phyloP scores from a whole-genome alignment of 2,888 invertebrate genomes.

The Pammene fasciana region DNA sequence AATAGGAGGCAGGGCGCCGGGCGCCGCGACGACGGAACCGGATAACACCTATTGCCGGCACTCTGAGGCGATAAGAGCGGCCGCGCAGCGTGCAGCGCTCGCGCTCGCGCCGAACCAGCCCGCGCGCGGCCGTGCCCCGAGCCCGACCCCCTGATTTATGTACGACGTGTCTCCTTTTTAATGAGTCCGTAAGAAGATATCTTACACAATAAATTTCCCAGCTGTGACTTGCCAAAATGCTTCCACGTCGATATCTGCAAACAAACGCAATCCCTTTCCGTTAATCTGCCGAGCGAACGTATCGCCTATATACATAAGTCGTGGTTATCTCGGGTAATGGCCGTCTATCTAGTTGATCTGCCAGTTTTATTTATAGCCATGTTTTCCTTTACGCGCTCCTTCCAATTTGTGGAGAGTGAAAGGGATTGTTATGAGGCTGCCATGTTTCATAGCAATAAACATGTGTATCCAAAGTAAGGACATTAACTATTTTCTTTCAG shows the following conservation, averaged over 20 bases:
- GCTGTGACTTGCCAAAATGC: slow-evolving; percentile 77
- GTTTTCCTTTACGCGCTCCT: slow-evolving; percentile 82
- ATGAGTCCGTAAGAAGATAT: slow-evolving; percentile 83
- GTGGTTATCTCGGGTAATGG: slow-evolving; percentile 81
- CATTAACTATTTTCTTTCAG: slow-evolving; percentile 73
- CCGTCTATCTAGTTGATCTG: slow-evolving; percentile 83
- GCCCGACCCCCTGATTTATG: slow-evolving; percentile 77
- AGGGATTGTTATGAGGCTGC: slow-evolving; percentile 82
- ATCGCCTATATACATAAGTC: slow-evolving; percentile 75
- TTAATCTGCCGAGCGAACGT: slow-evolving; percentile 78
- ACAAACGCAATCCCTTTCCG: slow-evolving; percentile 76
- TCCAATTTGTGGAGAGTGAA: slow-evolving; percentile 83
- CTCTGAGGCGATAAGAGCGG: slow-evolving; percentile 71
- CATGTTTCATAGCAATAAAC: slow-evolving; percentile 82
- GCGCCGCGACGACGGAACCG: slow-evolving; percentile 77
- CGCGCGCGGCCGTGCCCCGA: slow-evolving; percentile 47
- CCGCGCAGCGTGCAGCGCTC: slow-evolving; percentile 49
- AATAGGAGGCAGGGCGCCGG: slow-evolving; percentile 68
- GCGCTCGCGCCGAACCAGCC: slow-evolving; percentile 48
- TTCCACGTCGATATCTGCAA: slow-evolving; percentile 79
- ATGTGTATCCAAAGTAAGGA: slow-evolving; percentile 81
- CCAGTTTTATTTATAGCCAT: slow-evolving; percentile 82
- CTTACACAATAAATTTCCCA: slow-evolving; percentile 79
- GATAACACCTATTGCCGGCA: slow-evolving; percentile 82
- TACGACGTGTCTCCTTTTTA: slow-evolving; percentile 83